phyloP scores from a whole-genome alignment of 2,113 vertebrate genomes.

The Pomatorhinus ruficollis region DNA sequence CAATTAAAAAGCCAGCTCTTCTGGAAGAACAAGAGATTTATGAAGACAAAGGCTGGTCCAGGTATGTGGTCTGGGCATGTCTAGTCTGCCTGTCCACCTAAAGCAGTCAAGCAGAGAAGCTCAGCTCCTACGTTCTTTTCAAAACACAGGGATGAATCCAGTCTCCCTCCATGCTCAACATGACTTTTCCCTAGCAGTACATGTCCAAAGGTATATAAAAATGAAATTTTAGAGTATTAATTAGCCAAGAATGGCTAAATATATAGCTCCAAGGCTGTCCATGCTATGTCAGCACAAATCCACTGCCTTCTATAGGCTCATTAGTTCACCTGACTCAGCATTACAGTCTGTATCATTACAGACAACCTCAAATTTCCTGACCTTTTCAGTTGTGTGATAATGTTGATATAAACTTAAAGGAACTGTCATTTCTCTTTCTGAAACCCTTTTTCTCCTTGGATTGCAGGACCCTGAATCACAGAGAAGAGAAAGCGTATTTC shows the following conservation, averaged over 20 bases:
- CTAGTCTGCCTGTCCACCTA: background rate
- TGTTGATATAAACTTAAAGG: conserved; percentile 38
- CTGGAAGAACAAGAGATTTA: background rate
- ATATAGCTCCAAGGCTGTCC: background rate
- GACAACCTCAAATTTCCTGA: background rate
- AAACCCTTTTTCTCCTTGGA: background rate
- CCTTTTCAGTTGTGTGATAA: conserved; percentile 27
- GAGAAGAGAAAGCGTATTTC: background rate
- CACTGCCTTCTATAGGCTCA: background rate
- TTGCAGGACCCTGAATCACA: background rate
- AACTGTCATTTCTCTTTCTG: conserved; percentile 8
- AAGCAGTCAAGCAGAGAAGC: background rate
- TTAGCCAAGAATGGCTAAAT: background rate
- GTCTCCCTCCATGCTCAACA: background rate
- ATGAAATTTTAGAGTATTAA: background rate
- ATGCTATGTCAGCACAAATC: background rate
- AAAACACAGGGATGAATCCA: background rate
- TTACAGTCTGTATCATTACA: background rate
- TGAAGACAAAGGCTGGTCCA: background rate
- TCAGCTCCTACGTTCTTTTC: background rate
- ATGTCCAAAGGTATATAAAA: background rate
- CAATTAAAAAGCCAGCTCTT: background rate
- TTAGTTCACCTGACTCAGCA: background rate
- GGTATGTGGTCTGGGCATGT: background rate
- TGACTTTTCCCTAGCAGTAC: background rate